A percentile compares a stretch with the other conserved stretches of the same genome.
phyloP scores from a whole-genome alignment of 2,888 invertebrate genomes.

The Mythimna lalbum region DNA sequence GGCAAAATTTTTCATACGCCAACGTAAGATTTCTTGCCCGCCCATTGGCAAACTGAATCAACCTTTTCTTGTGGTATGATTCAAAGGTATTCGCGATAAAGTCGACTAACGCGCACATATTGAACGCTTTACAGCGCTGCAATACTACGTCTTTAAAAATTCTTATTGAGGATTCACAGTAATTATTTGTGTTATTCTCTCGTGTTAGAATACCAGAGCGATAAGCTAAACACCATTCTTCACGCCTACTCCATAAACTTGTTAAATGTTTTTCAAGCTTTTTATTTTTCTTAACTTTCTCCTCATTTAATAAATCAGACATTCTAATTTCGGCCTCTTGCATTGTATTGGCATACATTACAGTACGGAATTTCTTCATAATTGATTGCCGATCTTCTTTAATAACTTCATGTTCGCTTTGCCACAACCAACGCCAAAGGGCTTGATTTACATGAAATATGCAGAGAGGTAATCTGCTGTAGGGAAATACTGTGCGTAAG shows the following conservation, averaged over 20 bases:
- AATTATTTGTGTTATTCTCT: slow-evolving; percentile 36
- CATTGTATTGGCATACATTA: slow-evolving; percentile 38
- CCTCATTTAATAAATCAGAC: slow-evolving; percentile 32
- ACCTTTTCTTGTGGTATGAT: slow-evolving; percentile 46
- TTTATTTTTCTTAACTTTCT: slow-evolving; percentile 29
- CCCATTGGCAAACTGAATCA: slow-evolving; percentile 46
- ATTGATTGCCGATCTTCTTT: slow-evolving; percentile 44
- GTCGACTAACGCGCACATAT: slow-evolving; percentile 48
- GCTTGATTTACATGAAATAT: slow-evolving; percentile 48
- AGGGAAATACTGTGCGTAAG: slow-evolving; percentile 31
- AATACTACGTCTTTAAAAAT: slow-evolving; percentile 29
- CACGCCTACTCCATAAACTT: slow-evolving; percentile 34
- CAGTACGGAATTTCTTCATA: slow-evolving; percentile 33
- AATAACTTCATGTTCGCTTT: slow-evolving; percentile 41
- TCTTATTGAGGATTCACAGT: slow-evolving; percentile 40
- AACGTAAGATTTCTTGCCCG: slow-evolving; percentile 41
- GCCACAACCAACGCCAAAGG: slow-evolving; percentile 43
- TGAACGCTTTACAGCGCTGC: slow-evolving; percentile 52
- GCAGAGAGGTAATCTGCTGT: slow-evolving; percentile 37
- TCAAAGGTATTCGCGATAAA: slow-evolving; percentile 47
- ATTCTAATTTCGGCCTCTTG: slow-evolving; percentile 35
- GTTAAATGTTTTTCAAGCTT: slow-evolving; percentile 37
- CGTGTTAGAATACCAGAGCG: slow-evolving; percentile 33
- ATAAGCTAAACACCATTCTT: slow-evolving; percentile 36
- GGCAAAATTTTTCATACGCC: slow-evolving; percentile 16